Conservation (phyloP, 2,113 vertebrate genomes). For the Microcebus griseorufus region DNA sequence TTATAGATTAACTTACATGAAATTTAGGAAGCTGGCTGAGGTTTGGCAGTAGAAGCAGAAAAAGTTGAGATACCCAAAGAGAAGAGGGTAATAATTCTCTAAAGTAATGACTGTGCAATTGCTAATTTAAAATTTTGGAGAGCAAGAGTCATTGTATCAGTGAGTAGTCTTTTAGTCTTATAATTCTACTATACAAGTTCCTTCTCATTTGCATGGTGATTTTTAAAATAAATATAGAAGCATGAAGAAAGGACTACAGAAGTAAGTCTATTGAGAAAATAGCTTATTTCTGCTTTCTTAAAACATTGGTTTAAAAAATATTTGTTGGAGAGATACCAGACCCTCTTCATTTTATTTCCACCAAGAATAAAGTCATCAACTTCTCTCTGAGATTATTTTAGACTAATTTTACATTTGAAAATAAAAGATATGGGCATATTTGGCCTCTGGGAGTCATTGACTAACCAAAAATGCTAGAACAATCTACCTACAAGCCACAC, state of each 20-base stretch:
- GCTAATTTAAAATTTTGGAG: background rate
- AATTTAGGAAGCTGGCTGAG: background rate
- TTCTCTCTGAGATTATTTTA: constrained; percentile 16
- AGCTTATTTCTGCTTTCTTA: constrained; percentile 9
- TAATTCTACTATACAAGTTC: background rate
- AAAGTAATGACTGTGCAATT: background rate
- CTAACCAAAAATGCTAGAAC: background rate
- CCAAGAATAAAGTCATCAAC: background rate
- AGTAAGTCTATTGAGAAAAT: background rate
- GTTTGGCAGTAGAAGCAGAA: background rate
- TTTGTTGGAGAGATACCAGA: background rate
- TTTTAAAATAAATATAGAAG: background rate
- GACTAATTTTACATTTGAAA: constrained; percentile 6
- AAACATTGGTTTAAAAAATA: background rate
- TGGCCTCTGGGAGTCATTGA: background rate
- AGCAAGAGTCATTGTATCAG: background rate
- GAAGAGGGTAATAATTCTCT: background rate
- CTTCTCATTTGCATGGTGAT: background rate
- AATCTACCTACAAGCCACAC: background rate
- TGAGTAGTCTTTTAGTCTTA: background rate
- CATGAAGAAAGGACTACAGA: background rate
- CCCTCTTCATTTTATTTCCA: background rate
- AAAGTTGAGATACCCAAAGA: background rate
- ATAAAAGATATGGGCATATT: background rate
- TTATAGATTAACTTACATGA: background rate